phyloP scores from a whole-genome alignment of 2,797 vertebrate genomes.

The Lepilemur septentrionalis region DNA sequence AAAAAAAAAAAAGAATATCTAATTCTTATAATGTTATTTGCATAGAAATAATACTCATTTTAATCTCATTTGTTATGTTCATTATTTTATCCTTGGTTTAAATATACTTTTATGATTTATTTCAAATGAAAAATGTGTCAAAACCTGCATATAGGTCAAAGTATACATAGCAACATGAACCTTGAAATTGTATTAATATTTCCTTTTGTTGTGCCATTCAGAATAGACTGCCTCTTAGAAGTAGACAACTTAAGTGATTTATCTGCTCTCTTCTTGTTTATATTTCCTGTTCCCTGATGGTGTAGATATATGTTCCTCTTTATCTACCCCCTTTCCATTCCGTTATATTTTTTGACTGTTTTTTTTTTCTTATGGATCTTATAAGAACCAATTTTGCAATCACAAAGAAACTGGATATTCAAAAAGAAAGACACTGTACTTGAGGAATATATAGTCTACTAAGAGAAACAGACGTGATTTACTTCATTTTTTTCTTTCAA shows the following conservation, averaged over 20 bases:
- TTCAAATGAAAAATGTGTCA: not conserved
- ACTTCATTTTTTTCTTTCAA: not conserved
- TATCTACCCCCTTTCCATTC: not conserved
- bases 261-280: not conserved
- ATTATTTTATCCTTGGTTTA: not conserved
- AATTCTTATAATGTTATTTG: not conserved
- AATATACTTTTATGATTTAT: not conserved
- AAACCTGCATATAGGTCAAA: not conserved
- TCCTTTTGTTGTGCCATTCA: not conserved
- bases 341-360: not conserved
- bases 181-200: not conserved
- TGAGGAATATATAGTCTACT: not conserved
- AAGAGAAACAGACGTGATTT: not conserved
- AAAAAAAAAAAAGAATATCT: not conserved
- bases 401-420: not conserved
- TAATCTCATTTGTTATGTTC: not conserved
- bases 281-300: too few relatives aligned
- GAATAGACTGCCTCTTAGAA: not conserved
- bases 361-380: not conserved
- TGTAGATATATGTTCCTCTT: not conserved
- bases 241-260: not conserved
- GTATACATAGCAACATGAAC: not conserved
- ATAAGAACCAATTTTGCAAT: not conserved
- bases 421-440: not conserved
- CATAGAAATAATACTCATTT: not conserved